Evolutionary conservation across 2,888 invertebrate species (phyloP), one percentile per base, ranked within the genome.

Genomic region (Mimumesa dahlbomi): DNA sequence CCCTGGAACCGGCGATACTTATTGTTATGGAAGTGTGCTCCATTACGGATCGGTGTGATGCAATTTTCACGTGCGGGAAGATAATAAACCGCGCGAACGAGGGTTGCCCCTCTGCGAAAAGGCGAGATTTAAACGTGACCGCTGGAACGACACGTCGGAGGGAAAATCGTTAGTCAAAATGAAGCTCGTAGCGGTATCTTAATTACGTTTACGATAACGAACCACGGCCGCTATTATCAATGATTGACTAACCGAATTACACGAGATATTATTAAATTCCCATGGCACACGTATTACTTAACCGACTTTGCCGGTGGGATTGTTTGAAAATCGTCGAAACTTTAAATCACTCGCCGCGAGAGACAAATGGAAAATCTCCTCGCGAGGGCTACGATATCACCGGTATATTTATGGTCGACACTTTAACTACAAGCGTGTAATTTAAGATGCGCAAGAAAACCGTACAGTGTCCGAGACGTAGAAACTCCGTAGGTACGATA

Each of bases 121-220:
- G 29, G 43, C 42, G n/a, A 46, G 31, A 52, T 52, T n/a, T 42
- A 65, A 64, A 58, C 57, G 62, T 71, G 53, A 52, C 25, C 48
- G 38, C 13, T 21, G 49, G 62, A 63, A 63, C 52, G 71, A 61
- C n/a, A 65, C 14, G 56, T 29, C 36, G 43, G 29, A 56, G 58
- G 57, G 61, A 65, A 72, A 72, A 36, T 43, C 31, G 38, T 43
- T 14, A 4, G 43, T 6, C 13, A 22, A 5, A 16, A 18, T 49
- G n/a, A 53, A 52, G 21, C 40, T 38, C 46, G 50, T 73, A 73
- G 73, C 73, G 73, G 73, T n/a, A n/a, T n/a, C n/a, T 73, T 62
- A 18, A 58, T 46, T 40, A 40, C 45, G 66, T 66, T 42, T n/a
- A 22, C 22, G 54, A 63, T 63, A 73, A 73, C 48, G 21, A 54